Evolutionary conservation across 2,113 vertebrate genomes (phyloP).

Genomic region (Neolamprologus sp.): DNA sequence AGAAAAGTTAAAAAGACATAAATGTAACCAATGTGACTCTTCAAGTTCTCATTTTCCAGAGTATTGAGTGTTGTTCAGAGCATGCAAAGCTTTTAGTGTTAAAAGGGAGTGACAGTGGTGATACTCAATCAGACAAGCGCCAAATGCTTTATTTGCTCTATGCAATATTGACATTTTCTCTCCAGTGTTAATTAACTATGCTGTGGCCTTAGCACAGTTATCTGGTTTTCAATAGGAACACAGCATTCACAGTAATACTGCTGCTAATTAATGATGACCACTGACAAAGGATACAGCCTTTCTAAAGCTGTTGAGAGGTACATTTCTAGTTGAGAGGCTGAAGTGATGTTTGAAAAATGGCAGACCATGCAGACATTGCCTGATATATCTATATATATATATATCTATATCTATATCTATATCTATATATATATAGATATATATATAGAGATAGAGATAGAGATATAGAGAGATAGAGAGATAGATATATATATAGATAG

Average conservation of each 20-base stretch:
- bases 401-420: no score
- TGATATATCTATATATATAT: accelerated
- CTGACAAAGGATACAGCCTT: background rate
- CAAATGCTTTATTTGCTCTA: background rate
- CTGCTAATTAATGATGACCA: background rate
- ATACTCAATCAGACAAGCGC: background rate
- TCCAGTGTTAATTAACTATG: background rate
- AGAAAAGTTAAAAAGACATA: background rate
- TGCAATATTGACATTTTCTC: background rate
- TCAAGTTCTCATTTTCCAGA: conserved; percentile 13
- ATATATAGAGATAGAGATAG: no score
- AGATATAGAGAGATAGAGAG: no score
- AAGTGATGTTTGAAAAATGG: background rate
- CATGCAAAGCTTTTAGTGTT: conserved; percentile 8
- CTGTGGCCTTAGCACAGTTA: background rate
- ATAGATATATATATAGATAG: no score
- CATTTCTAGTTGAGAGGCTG: background rate
- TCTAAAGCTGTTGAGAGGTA: background rate
- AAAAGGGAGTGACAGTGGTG: background rate
- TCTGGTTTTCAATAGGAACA: background rate
- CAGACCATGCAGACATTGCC: background rate
- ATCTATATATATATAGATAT: no score
- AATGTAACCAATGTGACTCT: background rate
- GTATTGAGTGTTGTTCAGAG: conserved; percentile 11
- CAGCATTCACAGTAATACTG: background rate